phyloP scores from a whole-genome alignment of 2,113 vertebrate genomes.

The Eleginops maclovinus region DNA sequence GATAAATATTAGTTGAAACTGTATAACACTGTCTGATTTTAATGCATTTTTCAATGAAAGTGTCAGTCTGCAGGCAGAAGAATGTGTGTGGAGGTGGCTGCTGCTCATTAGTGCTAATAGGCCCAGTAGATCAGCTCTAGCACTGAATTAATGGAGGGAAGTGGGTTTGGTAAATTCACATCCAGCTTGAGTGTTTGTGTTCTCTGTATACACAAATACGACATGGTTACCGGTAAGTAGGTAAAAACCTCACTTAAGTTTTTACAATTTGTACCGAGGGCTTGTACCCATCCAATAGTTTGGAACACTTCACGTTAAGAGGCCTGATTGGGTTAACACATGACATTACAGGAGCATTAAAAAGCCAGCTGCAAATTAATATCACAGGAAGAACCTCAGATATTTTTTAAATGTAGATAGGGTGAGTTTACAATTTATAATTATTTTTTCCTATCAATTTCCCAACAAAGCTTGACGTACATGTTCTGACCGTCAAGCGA shows the following conservation, averaged over 20 bases:
- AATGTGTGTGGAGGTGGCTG: conserved; percentile 19
- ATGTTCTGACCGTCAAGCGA: not conserved
- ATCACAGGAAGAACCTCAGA: not conserved
- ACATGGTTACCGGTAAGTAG: not conserved
- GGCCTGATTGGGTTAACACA: not conserved
- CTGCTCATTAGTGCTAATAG: conserved; percentile 50
- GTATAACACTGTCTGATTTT: no score
- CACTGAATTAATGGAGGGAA: conserved; percentile 44
- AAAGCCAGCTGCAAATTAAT: not conserved
- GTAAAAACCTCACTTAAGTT: no score
- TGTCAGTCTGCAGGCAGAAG: conserved; percentile 2
- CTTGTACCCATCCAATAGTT: no score
- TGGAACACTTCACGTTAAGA: not conserved
- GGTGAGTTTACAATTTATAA: no score
- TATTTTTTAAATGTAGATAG: not conserved
- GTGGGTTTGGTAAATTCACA: conserved; percentile 15
- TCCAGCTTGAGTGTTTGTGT: conserved; percentile 19
- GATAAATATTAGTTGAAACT: no score
- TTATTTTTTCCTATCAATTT: not conserved
- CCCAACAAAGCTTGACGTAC: not conserved
- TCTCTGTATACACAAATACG: conserved; percentile 5
- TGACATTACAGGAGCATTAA: not conserved
- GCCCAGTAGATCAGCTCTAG: conserved; percentile 40
- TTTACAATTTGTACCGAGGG: no score
- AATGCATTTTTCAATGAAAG: conserved; percentile 12